These are phyloP conservation scores for Campaea margaritaria DNA, from an alignment of 2,888 invertebrate species.

Conservation along the genomic window DNA sequence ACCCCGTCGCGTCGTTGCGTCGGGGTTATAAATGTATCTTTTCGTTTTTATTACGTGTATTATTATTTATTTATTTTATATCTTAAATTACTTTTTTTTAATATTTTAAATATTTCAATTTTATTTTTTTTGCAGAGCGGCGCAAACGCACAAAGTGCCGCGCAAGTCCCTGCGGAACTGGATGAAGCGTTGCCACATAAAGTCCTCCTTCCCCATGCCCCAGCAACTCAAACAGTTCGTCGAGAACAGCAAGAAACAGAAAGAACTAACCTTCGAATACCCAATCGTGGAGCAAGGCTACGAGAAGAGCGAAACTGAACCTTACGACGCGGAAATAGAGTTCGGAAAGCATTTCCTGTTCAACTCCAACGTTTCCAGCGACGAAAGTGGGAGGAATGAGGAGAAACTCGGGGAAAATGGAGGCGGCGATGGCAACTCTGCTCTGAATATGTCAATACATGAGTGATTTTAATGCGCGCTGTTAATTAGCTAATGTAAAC, in stretches of 20 bases:
- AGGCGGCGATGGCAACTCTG: conserved; percentile 56
- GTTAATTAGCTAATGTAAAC: no score
- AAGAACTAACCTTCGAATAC: conserved; percentile 60
- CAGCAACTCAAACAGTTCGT: conserved; percentile 85
- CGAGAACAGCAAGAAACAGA: conserved; percentile 81
- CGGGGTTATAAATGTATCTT: no score
- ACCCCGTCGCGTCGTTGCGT: no score
- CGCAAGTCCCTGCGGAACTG: conserved; percentile 86
- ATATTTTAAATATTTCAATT: not conserved
- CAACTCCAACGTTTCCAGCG: conserved; percentile 63
- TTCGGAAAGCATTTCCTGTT: conserved; percentile 78
- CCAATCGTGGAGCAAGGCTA: conserved; percentile 50
- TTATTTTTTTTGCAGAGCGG: conserved; percentile 74
- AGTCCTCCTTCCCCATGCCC: conserved; percentile 86
- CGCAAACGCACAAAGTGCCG: conserved; percentile 86
- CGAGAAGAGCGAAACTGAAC: conserved; percentile 60
- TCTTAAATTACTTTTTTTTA: no score
- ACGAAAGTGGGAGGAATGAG: conserved; percentile 56
- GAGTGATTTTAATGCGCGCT: conserved; percentile 49
- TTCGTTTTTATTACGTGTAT: no score
- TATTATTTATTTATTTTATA: no score
- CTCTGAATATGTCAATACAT: conserved; percentile 71
- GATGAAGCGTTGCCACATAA: conserved; percentile 87
- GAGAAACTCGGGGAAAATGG: conserved; percentile 50
- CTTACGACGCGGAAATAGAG: conserved; percentile 63